Base-by-base conservation (phyloP, 1,140 invertebrate genomes). In the Atta colombica region DNA sequence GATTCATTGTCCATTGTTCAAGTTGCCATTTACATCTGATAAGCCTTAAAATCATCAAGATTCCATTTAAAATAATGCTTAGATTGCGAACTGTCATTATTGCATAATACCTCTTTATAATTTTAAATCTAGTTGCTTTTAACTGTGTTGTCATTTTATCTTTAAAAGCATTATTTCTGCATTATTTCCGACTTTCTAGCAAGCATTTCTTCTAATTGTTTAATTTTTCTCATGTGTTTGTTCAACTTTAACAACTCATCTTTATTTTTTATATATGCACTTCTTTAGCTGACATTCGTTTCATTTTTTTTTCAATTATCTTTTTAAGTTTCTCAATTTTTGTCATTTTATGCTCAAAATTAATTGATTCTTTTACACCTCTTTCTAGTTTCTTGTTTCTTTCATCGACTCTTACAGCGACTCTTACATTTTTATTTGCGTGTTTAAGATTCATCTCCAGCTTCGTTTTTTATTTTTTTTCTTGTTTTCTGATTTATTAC, bases 1-100 rank as follows among this genome's bases (percentile, higher is more conserved):
- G 99, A 95, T 99, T 99, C 2, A 98, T 92, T 0, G 98, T 98
- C 99, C 99, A 99, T 89, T 98, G 97, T 84, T 96, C 96, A 0
- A 99, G 96, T 95, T 25, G 25, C 25, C 25, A 25, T 25, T 25
- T 97, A 93, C 98, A 99, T 3, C 92, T 99, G 99, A 95, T 99
- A 99, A 0, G 97, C 97, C 87, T 96, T 92, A 94, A 99, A 99
- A 6, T 98, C 96, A 31, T 97, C 95, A 0, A 96, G 96, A 96
- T 99, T 98, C 69, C 96, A 94, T 88, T 97, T 95, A 92, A 99
- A 99, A 25, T 98, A 94, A 65, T 97, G 94, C 78, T 97, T 96
- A 0, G 98, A 97, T 75, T 98, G 96, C 31, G 95, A 95, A 81
- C 98, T 97, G 28, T 96, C 96, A 92, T 95, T 97, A 18, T 97